Evolutionary conservation across 1,140 invertebrate species (phyloP).

Genomic region (Theocolax elegans): DNA sequence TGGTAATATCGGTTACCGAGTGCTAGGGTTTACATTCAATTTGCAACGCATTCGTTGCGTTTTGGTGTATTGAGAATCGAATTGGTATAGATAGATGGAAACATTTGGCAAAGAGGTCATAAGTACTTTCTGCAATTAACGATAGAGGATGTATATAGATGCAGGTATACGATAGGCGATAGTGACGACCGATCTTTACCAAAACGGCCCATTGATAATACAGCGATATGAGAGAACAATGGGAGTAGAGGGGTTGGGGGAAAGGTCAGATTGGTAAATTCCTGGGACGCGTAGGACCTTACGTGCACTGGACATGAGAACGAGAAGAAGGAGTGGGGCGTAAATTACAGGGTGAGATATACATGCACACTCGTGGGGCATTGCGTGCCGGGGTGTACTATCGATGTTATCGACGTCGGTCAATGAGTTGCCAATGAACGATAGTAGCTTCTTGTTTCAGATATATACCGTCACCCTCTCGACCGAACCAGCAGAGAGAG

Average conservation of each 20-base stretch:
- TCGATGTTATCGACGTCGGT: not conserved
- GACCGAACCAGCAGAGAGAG: not conserved
- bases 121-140: too few species aligned
- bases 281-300: not conserved
- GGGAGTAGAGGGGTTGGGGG: not conserved
- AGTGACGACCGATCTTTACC: too few species aligned
- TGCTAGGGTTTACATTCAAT: too few species aligned
- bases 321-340: not conserved
- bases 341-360: not conserved
- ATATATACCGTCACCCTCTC: not conserved
- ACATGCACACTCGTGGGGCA: not conserved
- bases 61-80: too few species aligned
- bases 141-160: too few species aligned
- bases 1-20: too few species aligned
- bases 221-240: not conserved
- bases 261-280: slow-evolving; percentile 24
- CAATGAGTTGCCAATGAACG: slow-evolving; percentile 26
- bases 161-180: too few species aligned
- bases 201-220: too few species aligned
- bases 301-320: not conserved
- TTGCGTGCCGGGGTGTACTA: not conserved
- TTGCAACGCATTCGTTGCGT: too few species aligned
- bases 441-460: not conserved
- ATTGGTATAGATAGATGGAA: too few species aligned
- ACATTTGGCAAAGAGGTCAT: too few species aligned